Conservation (phyloP, 2,113 vertebrate species). For the Oenanthe melanoleuca region DNA sequence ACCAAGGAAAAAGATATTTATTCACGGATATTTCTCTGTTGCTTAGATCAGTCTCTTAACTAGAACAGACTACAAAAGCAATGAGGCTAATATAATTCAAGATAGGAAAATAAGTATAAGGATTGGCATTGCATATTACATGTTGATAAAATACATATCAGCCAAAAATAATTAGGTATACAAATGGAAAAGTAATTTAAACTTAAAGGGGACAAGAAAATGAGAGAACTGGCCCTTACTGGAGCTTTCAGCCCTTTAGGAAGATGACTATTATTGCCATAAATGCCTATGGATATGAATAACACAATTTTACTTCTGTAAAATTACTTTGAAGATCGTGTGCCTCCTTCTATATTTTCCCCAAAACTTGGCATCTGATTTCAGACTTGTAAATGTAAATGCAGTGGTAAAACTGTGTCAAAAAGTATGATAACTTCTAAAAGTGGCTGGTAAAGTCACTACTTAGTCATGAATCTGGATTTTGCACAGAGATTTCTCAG, state of each 20-base stretch:
- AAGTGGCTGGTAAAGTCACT: not conserved
- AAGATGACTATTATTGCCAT: not conserved
- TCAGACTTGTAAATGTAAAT: not conserved
- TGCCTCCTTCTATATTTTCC: not conserved
- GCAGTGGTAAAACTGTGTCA: not conserved
- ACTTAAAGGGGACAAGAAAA: not conserved
- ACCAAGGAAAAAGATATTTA: not conserved
- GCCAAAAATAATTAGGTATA: not conserved
- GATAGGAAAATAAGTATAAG: not conserved
- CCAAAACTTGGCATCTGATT: not conserved
- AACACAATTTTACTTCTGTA: not conserved
- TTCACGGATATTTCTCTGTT: not conserved
- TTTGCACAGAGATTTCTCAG: not conserved
- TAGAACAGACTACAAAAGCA: not conserved
- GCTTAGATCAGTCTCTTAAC: not conserved
- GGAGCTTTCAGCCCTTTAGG: not conserved
- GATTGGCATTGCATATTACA: not conserved
- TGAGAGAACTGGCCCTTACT: not conserved
- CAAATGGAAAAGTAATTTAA: not conserved
- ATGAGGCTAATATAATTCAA: not conserved
- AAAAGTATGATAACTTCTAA: not conserved
- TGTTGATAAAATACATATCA: not conserved
- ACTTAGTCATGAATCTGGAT: not conserved
- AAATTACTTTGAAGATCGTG: constrained; percentile 18
- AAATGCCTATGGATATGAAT: not conserved